A percentile compares a stretch with the other conserved stretches of the same genome.
phyloP scores from a whole-genome alignment of 2,797 vertebrate genomes.

The Cyclura pinguis region DNA sequence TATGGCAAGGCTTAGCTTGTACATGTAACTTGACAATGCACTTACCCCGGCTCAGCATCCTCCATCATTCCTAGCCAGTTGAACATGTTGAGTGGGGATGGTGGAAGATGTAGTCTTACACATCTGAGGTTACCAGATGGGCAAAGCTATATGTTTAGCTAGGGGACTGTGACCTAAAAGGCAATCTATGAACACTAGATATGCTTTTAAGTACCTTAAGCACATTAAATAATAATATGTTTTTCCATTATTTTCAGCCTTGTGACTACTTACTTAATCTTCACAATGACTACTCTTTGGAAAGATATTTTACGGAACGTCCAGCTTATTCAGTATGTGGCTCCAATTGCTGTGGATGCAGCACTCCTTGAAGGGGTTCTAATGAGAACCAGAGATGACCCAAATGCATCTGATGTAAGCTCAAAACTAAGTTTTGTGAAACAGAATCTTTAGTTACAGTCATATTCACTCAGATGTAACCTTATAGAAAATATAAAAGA shows the following conservation, averaged over 20 bases:
- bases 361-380: constrained; percentile 89
- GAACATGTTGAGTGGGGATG: background rate
- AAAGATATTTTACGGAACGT: constrained; percentile 68
- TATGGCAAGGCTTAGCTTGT: background rate
- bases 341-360: constrained; percentile 84
- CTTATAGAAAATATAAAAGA: background rate
- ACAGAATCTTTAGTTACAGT: background rate
- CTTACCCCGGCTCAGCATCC: too few relatives aligned
- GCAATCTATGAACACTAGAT: background rate
- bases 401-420: constrained; percentile 87
- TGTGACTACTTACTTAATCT: constrained; percentile 17
- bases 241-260: background rate
- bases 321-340: constrained; percentile 79
- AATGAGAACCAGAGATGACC: constrained; percentile 86
- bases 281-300: constrained; percentile 76
- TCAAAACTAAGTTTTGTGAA: background rate
- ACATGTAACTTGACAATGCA: too few relatives aligned
- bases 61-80: background rate
- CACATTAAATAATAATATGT: background rate
- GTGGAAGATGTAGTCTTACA: background rate
- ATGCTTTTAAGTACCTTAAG: background rate
- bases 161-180: background rate
- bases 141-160: background rate
- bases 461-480: background rate
- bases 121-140: background rate